phyloP scores from a whole-genome alignment of 2,797 vertebrate genomes.

The Gymnoscopelus braueri region DNA sequence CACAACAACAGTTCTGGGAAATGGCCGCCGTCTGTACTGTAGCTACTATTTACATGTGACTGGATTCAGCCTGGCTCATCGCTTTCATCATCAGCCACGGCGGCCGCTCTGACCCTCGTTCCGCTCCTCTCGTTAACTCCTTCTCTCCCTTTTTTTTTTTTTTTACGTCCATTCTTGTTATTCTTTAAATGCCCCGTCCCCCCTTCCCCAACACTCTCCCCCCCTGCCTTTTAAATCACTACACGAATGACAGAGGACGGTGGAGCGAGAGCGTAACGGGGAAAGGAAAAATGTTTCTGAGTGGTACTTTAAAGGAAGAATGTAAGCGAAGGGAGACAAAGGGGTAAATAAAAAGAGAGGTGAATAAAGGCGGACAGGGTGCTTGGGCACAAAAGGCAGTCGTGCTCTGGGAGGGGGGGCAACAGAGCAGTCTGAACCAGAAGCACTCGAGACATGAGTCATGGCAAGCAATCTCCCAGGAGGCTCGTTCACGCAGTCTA shows the following conservation, averaged over 20 bases:
- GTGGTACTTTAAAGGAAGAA: neutral
- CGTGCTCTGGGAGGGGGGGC: conserved; percentile 21
- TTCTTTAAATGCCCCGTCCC: too few relatives aligned
- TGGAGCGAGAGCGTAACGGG: neutral
- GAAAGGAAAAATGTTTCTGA: neutral
- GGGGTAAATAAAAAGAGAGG: conserved; percentile 36
- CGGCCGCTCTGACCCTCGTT: conserved; percentile 41
- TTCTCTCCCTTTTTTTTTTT: conserved; percentile 6
- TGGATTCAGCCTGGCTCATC: conserved; percentile 64
- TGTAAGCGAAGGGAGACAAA: conserved; percentile 35
- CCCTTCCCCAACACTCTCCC: too few relatives aligned
- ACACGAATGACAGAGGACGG: conserved; percentile 49
- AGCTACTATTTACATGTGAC: conserved; percentile 71
- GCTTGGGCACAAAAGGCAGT: conserved; percentile 34
- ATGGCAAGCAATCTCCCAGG: conserved; percentile 73
- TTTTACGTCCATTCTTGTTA: conserved; percentile 30
- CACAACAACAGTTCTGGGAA: conserved; percentile 83
- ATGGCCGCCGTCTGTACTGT: conserved; percentile 74
- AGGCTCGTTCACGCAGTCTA: conserved; percentile 78
- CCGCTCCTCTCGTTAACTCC: conserved; percentile 44
- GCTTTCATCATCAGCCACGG: conserved; percentile 68
- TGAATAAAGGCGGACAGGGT: neutral
- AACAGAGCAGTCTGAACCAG: conserved; percentile 69
- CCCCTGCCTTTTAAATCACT: too few relatives aligned
- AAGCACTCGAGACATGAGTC: conserved; percentile 80